These are phyloP conservation scores for Teleogryllus occipitalis DNA, from an alignment of 1,140 invertebrate genomes.

Conservation along the genomic window DNA sequence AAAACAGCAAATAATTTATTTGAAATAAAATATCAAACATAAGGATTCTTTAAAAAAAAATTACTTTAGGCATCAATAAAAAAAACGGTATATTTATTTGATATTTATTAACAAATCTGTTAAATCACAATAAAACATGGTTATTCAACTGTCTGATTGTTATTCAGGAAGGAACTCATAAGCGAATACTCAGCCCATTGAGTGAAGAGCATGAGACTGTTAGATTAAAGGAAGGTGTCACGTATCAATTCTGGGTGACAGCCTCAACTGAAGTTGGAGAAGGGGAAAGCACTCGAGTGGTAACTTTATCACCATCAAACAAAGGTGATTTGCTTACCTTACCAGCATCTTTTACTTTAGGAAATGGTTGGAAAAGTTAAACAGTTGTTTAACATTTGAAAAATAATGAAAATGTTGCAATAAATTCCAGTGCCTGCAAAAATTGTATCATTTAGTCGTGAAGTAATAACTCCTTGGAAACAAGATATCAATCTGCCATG, in stretches of 20 bases:
- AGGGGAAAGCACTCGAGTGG: conserved; percentile 64
- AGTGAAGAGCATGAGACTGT: conserved; percentile 62
- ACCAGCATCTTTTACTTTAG: too few relatives aligned
- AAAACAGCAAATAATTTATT: too few relatives aligned
- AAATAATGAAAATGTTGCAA: too few relatives aligned
- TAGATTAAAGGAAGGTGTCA: conserved; percentile 58
- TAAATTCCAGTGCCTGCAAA: conserved; percentile 56
- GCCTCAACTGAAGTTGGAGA: conserved; percentile 73
- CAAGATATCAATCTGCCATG: conserved; percentile 70
- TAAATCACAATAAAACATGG: too few relatives aligned
- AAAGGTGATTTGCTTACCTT: conserved; percentile 44
- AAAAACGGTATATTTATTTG: too few relatives aligned
- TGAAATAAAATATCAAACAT: too few relatives aligned
- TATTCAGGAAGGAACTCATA: conserved; percentile 53
- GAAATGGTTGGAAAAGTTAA: too few relatives aligned
- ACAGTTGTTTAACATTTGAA: too few relatives aligned
- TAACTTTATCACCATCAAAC: conserved; percentile 65
- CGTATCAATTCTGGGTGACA: conserved; percentile 73
- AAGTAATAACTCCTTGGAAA: conserved; percentile 74
- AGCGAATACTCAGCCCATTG: conserved; percentile 53
- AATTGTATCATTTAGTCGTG: conserved; percentile 71
- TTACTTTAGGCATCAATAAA: background rate
- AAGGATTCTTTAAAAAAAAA: background rate
- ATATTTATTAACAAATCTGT: too few relatives aligned
- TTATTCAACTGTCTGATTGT: background rate